phyloP scores from a whole-genome alignment of 2,888 invertebrate genomes.

The Matsumyia berberina region DNA sequence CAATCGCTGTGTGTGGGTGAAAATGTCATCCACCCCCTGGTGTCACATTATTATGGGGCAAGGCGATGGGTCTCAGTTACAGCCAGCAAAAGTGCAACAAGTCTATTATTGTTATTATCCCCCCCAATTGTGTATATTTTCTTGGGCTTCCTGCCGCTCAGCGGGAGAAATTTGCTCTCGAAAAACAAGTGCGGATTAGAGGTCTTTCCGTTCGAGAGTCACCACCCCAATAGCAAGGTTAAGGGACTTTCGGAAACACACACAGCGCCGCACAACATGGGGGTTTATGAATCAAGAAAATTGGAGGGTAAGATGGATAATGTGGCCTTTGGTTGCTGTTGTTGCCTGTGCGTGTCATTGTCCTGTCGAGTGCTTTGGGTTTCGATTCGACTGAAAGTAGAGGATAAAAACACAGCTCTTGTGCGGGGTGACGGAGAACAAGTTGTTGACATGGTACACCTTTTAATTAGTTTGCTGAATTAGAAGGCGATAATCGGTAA shows the following conservation, averaged over 20 bases:
- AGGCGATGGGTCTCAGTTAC: no score
- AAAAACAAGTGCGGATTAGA: no score
- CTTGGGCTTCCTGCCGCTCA: not conserved
- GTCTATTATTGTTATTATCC: constrained; percentile 46
- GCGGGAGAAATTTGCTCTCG: no score
- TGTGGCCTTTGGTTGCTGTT: constrained; percentile 23
- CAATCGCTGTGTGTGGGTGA: no score
- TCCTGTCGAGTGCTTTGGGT: constrained; percentile 41
- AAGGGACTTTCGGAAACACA: no score
- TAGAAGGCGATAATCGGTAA: constrained; percentile 61
- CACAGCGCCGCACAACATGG: constrained; percentile 1
- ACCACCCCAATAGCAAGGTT: no score
- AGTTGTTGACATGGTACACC: constrained; percentile 70
- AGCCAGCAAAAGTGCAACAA: constrained; percentile 52
- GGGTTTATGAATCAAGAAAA: constrained; percentile 59
- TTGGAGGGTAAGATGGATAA: constrained; percentile 56
- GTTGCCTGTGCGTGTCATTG: constrained; percentile 11
- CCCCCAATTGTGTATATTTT: constrained; percentile 23
- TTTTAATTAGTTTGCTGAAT: constrained; percentile 71
- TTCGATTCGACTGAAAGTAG: constrained; percentile 40
- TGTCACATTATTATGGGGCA: no score
- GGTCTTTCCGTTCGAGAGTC: no score
- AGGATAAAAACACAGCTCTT: not conserved
- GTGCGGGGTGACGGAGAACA: constrained; percentile 40
- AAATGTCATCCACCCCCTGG: no score